Evolutionary conservation across 2,113 vertebrate genomes (phyloP).

Genomic region (Chloropsis cyanopogon): DNA sequence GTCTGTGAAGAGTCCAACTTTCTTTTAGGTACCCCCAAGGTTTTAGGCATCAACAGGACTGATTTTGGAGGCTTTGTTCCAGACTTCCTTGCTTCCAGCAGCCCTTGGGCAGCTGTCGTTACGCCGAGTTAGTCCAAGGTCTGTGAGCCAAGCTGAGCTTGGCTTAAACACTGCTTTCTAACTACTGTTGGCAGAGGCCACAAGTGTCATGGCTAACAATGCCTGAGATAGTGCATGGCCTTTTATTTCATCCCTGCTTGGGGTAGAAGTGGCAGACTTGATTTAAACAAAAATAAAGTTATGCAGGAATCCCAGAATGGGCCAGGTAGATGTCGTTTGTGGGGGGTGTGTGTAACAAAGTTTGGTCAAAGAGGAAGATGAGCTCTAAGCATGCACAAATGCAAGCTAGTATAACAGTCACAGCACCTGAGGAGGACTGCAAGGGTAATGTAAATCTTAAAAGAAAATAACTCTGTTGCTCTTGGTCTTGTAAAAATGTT

Average conservation of each 20-base stretch:
- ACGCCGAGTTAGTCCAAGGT: rapidly evolving
- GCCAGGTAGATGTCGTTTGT: background rate
- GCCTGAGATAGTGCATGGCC: background rate
- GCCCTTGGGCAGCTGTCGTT: background rate
- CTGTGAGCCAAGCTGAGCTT: background rate
- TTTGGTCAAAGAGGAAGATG: background rate
- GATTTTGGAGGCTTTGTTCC: background rate
- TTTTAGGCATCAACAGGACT: background rate
- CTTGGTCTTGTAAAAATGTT: background rate
- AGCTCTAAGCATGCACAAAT: background rate
- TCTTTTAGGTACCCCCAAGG: background rate
- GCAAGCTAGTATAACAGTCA: too few species aligned
- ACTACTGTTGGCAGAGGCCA: background rate
- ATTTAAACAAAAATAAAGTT: background rate
- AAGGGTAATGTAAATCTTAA: background rate
- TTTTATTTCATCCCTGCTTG: background rate
- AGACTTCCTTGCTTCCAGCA: background rate
- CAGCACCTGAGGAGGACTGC: background rate
- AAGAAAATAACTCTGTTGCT: background rate
- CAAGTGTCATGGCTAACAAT: background rate
- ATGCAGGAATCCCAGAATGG: background rate
- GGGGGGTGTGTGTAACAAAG: background rate
- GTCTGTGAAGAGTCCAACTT: background rate
- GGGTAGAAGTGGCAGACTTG: background rate
- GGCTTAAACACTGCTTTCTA: background rate